Conservation (phyloP, 2,113 vertebrate genomes). For the Casuarius casuarius region DNA sequence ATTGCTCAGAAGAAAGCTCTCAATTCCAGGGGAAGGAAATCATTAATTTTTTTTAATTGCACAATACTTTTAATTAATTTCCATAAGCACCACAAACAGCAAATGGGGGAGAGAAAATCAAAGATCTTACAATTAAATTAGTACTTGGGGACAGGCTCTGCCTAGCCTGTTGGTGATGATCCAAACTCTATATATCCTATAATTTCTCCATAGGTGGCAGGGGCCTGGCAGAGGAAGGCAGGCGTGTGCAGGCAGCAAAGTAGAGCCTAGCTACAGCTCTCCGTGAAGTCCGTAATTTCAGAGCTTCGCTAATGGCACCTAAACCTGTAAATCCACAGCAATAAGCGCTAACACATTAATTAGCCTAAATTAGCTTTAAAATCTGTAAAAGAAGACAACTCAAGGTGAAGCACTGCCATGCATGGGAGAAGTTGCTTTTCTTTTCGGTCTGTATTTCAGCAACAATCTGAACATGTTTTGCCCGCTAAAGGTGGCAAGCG, state of each 20-base stretch:
- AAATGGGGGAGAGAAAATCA: background rate
- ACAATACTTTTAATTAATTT: constrained; percentile 61
- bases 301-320: background rate
- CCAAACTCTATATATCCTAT: background rate
- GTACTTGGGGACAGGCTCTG: background rate
- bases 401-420: background rate
- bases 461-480: background rate
- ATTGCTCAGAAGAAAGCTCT: constrained; percentile 35
- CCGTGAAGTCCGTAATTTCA: background rate
- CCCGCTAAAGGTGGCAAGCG: background rate
- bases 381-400: background rate
- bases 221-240: background rate
- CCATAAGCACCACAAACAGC: constrained; percentile 1
- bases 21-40: constrained; percentile 41
- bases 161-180: background rate
- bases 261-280: background rate
- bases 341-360: background rate
- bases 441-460: rapidly evolving
- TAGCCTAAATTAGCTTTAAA: background rate
- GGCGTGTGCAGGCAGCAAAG: background rate
- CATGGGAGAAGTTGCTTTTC: rapidly evolving
- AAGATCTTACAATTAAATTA: constrained; percentile 22
- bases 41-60: constrained; percentile 55
- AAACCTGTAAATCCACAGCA: background rate
- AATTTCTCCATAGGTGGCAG: background rate